Evolutionary conservation across 2,113 vertebrate genomes (phyloP).

Genomic region (Rhadina sibilatrix): DNA sequence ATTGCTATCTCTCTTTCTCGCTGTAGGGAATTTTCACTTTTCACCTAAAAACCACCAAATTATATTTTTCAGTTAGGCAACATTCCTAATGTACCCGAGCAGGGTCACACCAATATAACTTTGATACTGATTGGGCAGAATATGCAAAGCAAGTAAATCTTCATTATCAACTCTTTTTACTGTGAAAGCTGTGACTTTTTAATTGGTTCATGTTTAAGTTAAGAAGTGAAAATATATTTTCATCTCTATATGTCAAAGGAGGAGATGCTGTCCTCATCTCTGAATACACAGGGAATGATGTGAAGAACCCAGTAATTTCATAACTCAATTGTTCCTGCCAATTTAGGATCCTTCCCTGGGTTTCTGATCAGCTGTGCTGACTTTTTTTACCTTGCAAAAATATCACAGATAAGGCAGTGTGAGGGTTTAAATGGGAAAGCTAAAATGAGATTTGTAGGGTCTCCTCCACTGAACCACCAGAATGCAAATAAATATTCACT

Average conservation of each 20-base stretch:
- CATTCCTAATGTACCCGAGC: not conserved
- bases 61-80: not conserved
- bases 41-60: not conserved
- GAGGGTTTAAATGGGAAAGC: not conserved
- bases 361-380: not conserved
- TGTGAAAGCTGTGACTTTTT: not conserved
- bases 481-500: not conserved
- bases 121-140: not conserved
- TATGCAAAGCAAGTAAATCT: not conserved
- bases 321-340: not conserved
- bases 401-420: not conserved
- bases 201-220: not conserved
- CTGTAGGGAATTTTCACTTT: not conserved
- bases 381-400: not conserved
- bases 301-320: not conserved
- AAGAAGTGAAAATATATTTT: not conserved
- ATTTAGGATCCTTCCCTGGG: not conserved
- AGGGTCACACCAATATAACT: not conserved
- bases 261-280: not conserved
- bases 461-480: not conserved
- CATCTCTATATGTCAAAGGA: not conserved
- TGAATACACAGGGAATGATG: not conserved
- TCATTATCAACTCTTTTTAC: not conserved
- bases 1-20: not conserved
- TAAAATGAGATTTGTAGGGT: not conserved